A percentile compares a stretch with the other conserved stretches of the same genome.
phyloP scores from a whole-genome alignment of 2,113 vertebrate genomes.

The Melanocharis versteri region DNA sequence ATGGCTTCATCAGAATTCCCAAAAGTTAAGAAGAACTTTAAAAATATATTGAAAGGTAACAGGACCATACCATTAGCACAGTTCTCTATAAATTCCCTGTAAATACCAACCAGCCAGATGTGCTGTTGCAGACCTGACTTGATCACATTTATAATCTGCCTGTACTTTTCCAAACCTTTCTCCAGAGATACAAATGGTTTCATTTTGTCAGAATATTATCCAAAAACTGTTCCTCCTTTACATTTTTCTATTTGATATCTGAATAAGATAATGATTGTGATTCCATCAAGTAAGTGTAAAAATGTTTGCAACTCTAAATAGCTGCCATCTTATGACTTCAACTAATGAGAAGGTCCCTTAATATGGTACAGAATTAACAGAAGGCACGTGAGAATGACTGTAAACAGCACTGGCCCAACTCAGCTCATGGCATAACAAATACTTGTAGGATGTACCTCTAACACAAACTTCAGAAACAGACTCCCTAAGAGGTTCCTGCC shows the following conservation, averaged over 20 bases:
- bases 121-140: not conserved
- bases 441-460: not conserved
- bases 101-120: not conserved
- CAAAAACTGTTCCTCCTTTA: not conserved
- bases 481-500: not conserved
- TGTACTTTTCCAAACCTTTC: not conserved
- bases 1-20: not conserved
- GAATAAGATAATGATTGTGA: not conserved
- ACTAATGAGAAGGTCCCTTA: not conserved
- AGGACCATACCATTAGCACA: not conserved
- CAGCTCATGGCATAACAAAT: not conserved
- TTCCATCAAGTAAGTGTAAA: not conserved
- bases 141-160: not conserved
- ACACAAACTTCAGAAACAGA: not conserved
- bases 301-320: not conserved
- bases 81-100: not conserved
- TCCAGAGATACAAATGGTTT: not conserved
- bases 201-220: not conserved
- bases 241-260: not conserved
- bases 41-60: not conserved
- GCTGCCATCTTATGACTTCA: not conserved
- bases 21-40: not conserved
- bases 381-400: not conserved
- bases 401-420: not conserved
- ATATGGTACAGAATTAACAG: not conserved